These are phyloP conservation scores for Podarcis muralis DNA, from an alignment of 2,113 vertebrate species.

Conservation along the genomic window DNA sequence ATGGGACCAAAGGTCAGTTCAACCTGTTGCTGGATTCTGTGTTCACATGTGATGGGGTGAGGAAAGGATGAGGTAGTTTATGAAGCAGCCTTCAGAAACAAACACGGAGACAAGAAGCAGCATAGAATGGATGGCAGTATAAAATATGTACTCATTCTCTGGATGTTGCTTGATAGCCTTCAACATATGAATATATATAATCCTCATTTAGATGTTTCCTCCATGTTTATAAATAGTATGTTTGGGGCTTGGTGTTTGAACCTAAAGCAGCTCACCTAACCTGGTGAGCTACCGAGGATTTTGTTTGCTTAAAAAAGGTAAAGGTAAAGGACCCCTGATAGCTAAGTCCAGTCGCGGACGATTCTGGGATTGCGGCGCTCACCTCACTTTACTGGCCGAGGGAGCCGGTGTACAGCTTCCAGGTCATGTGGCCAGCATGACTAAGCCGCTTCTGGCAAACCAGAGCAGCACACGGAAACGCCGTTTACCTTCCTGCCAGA, in stretches of 20 bases:
- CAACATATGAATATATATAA: not conserved
- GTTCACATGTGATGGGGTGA: not conserved
- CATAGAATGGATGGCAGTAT: not conserved
- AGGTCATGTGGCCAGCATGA: no score
- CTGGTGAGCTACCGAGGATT: no score
- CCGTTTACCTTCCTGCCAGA: no score
- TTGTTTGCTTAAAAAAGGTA: not conserved
- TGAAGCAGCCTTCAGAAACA: not conserved
- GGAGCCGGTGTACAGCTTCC: no score
- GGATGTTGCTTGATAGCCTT: not conserved
- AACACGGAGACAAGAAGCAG: not conserved
- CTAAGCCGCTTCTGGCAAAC: no score
- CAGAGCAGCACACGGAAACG: no score
- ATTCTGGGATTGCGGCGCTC: no score
- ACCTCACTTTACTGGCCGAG: no score
- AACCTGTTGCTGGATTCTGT: conserved; percentile 8
- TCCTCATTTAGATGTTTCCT: not conserved
- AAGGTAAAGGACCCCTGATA: no score
- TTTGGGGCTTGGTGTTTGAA: not conserved
- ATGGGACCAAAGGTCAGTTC: conserved; percentile 28
- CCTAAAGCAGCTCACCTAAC: not conserved
- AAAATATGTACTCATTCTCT: not conserved
- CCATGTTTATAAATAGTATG: not conserved
- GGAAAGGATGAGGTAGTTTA: not conserved
- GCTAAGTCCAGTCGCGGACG: no score